Evolutionary conservation across 1,140 invertebrate genomes (phyloP).

Genomic region (Phocides pigmalion): DNA sequence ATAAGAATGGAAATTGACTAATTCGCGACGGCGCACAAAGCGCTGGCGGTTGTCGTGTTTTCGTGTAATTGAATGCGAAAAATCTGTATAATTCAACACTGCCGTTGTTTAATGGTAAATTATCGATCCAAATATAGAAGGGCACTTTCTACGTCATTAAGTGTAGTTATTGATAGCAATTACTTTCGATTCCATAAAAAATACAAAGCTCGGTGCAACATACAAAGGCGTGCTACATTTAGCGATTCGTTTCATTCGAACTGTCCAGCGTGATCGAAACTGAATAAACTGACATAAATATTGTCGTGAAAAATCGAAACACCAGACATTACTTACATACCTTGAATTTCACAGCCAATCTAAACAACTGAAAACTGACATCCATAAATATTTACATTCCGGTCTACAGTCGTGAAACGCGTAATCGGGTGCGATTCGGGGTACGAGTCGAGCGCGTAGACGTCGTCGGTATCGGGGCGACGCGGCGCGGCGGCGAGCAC

Average conservation of each 20-base stretch:
- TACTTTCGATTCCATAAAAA: conserved; percentile 61
- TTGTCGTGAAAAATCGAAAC: conserved; percentile 69
- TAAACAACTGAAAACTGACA: conserved; percentile 83
- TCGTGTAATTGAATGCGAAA: conserved; percentile 71
- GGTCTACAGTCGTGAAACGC: conserved; percentile 64
- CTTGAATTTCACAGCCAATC: conserved; percentile 83
- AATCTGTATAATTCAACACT: conserved; percentile 71
- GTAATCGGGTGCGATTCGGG: conserved; percentile 68
- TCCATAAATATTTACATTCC: conserved; percentile 83
- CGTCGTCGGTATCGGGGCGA: conserved; percentile 43
- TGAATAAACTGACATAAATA: conserved; percentile 53
- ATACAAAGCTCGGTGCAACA: conserved; percentile 64
- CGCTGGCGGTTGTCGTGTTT: conserved; percentile 25
- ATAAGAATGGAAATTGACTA: conserved; percentile 46
- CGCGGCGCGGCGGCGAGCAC: conserved; percentile 54
- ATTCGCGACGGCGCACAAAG: conserved; percentile 54
- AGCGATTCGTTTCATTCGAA: conserved; percentile 51
- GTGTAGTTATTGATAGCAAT: conserved; percentile 66
- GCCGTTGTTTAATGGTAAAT: conserved; percentile 72
- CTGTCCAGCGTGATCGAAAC: conserved; percentile 50
- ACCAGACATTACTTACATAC: conserved; percentile 75
- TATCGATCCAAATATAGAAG: conserved; percentile 80
- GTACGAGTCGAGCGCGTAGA: conserved; percentile 52
- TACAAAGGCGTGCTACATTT: conserved; percentile 68
- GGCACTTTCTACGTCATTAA: conserved; percentile 73